Percentiles rank a stretch among this genome's conserved stretches.
phyloP scores from a whole-genome alignment of 2,797 vertebrate species.

The Dicrostonyx torquatus region DNA sequence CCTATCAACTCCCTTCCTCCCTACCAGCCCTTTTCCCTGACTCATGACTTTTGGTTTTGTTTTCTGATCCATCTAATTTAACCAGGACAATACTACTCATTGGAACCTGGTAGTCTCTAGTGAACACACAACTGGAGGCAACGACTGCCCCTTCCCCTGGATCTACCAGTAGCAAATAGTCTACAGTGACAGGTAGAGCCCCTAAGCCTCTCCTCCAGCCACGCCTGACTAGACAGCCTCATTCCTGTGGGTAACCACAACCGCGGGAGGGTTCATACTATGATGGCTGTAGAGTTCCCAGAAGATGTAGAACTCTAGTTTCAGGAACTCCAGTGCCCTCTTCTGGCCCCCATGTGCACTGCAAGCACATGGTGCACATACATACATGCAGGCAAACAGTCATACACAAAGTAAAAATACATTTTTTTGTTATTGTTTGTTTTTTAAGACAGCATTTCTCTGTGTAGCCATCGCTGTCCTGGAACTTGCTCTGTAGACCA shows the following conservation, averaged over 20 bases:
- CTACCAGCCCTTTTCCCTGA: no score
- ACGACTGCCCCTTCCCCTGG: neutral
- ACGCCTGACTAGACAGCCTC: neutral
- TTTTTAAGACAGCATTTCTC: neutral
- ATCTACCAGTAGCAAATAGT: neutral
- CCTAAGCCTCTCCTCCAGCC: neutral
- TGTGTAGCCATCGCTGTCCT: neutral
- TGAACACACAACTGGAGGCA: neutral
- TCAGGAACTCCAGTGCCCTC: neutral
- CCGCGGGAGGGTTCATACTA: neutral
- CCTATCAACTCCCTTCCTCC: neutral
- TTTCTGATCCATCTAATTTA: neutral
- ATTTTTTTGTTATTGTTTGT: neutral
- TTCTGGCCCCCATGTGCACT: neutral
- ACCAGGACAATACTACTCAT: neutral
- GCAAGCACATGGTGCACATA: neutral
- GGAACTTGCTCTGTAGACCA: neutral
- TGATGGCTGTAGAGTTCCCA: neutral
- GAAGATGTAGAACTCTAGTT: neutral
- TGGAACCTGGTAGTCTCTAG: neutral
- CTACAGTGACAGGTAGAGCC: neutral
- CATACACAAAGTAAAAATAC: neutral
- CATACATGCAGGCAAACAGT: neutral
- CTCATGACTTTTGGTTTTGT: neutral
- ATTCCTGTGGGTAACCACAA: neutral